Percentiles rank a stretch among this genome's conserved stretches.
phyloP scores from a whole-genome alignment of 1,140 invertebrate genomes.

The Charaxes varanes region DNA sequence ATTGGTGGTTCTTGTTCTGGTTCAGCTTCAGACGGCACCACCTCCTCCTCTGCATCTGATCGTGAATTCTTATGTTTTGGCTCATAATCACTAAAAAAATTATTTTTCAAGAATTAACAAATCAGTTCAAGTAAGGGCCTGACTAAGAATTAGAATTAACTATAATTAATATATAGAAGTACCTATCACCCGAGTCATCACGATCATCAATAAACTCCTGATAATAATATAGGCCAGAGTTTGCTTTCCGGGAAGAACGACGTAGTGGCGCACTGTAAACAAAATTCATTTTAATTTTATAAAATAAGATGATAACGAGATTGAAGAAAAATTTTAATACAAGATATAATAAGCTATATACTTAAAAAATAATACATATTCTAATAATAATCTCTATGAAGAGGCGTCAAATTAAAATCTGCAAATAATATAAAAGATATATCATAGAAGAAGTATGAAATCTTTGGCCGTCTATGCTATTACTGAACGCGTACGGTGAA shows the following conservation, averaged over 20 bases:
- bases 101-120: constrained; percentile 5
- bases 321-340: too few relatives aligned
- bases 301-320: too few relatives aligned
- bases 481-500: constrained; percentile 13
- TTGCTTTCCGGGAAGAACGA: constrained; percentile 17
- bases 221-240: constrained; percentile 15
- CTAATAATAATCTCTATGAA: too few relatives aligned
- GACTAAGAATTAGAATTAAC: constrained; percentile 1
- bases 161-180: not conserved
- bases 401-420: not conserved
- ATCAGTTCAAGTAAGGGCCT: not conserved
- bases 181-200: constrained; percentile 13
- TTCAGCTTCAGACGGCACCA: constrained; percentile 22
- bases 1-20: constrained; percentile 23
- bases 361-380: not conserved
- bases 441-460: not conserved
- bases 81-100: constrained; percentile 20
- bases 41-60: constrained; percentile 11
- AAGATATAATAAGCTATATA: constrained; percentile 1
- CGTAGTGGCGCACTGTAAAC: constrained; percentile 15
- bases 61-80: constrained; percentile 22
- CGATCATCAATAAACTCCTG: constrained; percentile 5
- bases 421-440: not conserved
- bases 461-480: not conserved
- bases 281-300: constrained; percentile 2